Conservation (phyloP, 2,888 invertebrate genomes). For the Vesta saturnalis region DNA sequence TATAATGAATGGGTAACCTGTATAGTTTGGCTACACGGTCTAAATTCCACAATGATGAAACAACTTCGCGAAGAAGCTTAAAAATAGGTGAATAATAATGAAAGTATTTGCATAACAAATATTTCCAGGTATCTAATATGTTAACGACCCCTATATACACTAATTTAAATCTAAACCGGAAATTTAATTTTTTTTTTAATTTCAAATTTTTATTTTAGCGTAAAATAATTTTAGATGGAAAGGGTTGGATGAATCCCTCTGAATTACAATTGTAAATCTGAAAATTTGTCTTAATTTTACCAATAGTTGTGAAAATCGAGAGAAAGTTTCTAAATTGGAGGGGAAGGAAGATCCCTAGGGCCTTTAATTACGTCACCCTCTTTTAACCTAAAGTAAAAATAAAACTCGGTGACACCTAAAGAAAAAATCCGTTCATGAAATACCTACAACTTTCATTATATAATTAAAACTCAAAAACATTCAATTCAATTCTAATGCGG, state of each 20-base stretch:
- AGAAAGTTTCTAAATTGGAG: neutral
- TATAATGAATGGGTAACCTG: too few species aligned
- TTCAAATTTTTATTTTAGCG: neutral
- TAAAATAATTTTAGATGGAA: neutral
- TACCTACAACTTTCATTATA: too few species aligned
- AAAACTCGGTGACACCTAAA: neutral
- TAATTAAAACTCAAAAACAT: neutral
- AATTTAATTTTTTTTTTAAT: neutral
- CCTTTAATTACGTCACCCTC: slow-evolving; percentile 1
- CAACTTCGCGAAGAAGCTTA: neutral
- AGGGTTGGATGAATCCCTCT: slow-evolving; percentile 1
- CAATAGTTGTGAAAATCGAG: neutral
- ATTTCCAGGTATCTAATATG: slow-evolving; percentile 12
- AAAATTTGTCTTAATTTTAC: slow-evolving; percentile 1
- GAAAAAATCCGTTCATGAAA: neutral
- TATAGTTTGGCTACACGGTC: neutral
- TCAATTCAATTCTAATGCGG: slow-evolving; percentile 7
- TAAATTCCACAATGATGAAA: neutral
- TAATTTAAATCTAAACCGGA: slow-evolving; percentile 12
- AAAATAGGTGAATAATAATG: slow-evolving; percentile 3
- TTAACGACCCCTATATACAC: slow-evolving; percentile 6
- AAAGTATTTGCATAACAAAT: slow-evolving; percentile 8
- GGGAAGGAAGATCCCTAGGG: neutral
- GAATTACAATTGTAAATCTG: slow-evolving; percentile 1
- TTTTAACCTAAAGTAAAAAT: neutral